These are phyloP conservation scores for Takifugu ocellatus DNA, from an alignment of 2,797 vertebrate species.

Conservation along the genomic window DNA sequence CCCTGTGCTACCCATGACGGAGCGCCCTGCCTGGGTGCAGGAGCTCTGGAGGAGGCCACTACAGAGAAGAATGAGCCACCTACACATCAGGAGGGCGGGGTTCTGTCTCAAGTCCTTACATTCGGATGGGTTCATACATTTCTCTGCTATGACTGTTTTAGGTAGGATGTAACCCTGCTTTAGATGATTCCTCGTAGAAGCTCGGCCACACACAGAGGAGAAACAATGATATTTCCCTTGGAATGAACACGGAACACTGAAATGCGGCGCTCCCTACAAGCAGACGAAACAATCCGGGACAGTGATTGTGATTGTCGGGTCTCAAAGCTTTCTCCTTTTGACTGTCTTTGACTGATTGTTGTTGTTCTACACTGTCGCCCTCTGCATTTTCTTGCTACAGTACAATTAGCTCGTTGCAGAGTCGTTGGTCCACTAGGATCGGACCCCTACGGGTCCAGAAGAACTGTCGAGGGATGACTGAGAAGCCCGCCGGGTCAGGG, in stretches of 20 bases:
- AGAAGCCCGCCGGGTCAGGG: conserved; percentile 93
- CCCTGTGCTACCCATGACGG: conserved; percentile 61
- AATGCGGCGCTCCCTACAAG: conserved; percentile 58
- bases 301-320: conserved; percentile 95
- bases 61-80: conserved; percentile 37
- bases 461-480: conserved; percentile 96
- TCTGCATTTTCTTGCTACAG: conserved; percentile 37
- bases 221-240: conserved; percentile 32
- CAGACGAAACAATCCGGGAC: conserved; percentile 76
- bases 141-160: conserved; percentile 61
- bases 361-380: conserved; percentile 47
- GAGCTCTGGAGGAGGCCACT: conserved; percentile 52
- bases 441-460: conserved; percentile 87
- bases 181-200: conserved; percentile 35
- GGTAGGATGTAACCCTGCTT: conserved; percentile 66
- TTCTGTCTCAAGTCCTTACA: conserved; percentile 70
- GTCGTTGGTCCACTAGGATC: conserved; percentile 83
- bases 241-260: conserved; percentile 60
- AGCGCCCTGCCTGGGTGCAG: conserved; percentile 35
- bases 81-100: conserved; percentile 51
- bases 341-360: conserved; percentile 76
- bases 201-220: conserved; percentile 38
- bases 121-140: conserved; percentile 74
- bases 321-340: conserved; percentile 86
- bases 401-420: conserved; percentile 30